phyloP scores from a whole-genome alignment of 2,113 vertebrate genomes.

The Athene cunicularia region DNA sequence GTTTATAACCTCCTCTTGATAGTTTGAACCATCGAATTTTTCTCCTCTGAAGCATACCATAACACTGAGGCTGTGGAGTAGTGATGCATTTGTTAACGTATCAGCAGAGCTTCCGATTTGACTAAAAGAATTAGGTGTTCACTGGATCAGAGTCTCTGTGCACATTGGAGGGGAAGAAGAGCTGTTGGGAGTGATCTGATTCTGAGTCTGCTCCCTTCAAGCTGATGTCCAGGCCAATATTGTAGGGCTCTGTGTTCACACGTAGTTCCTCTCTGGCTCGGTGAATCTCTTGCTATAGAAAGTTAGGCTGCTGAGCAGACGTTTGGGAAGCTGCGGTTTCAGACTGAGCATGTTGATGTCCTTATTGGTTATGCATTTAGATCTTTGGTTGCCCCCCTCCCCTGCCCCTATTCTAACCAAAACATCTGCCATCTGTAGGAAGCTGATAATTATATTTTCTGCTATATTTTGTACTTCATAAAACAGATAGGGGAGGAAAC shows the following conservation, averaged over 20 bases:
- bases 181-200: background rate
- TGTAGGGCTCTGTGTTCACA: background rate
- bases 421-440: background rate
- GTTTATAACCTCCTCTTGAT: background rate
- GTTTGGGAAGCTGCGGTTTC: background rate
- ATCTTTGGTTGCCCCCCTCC: background rate
- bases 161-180: background rate
- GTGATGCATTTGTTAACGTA: background rate
- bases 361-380: background rate
- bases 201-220: background rate
- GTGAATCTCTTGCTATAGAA: background rate
- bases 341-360: background rate
- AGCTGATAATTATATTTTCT: background rate
- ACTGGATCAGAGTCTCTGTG: background rate
- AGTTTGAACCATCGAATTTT: background rate
- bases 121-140: background rate
- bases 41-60: background rate
- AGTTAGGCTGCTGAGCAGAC: background rate
- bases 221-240: background rate
- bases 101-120: background rate
- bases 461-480: background rate
- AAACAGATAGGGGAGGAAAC: background rate
- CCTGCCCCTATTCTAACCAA: background rate
- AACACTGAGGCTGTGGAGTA: background rate
- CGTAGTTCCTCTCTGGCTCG: background rate